phyloP scores from a whole-genome alignment of 2,797 vertebrate species.

The Hipposideros larvatus region DNA sequence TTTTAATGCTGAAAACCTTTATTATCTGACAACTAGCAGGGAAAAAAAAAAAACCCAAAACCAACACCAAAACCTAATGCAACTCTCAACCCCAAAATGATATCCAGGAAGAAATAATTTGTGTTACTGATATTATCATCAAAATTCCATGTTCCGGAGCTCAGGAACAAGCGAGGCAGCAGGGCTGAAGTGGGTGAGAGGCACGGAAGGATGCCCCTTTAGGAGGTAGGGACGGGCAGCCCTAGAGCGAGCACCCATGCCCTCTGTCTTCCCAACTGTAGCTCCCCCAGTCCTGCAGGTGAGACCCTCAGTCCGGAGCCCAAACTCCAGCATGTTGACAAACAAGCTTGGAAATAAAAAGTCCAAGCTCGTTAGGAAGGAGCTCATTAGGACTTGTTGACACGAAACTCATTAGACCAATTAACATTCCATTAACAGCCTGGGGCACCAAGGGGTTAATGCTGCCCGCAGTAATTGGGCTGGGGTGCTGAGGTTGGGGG shows the following conservation, averaged over 20 bases:
- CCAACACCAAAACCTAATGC: not conserved
- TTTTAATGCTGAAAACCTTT: conserved; percentile 2
- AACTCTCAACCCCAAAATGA: not conserved
- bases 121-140: not conserved
- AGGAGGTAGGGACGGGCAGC: not conserved
- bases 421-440: conserved; percentile 87
- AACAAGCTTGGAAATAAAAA: conserved; percentile 79
- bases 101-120: conserved; percentile 37
- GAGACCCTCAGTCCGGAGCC: not conserved
- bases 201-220: not conserved
- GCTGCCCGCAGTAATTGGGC: conserved; percentile 82
- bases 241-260: too few relatives aligned
- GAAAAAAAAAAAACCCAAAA: too few relatives aligned
- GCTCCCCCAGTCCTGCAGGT: not conserved
- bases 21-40: not conserved
- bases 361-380: conserved; percentile 82
- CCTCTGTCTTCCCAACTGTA: not conserved
- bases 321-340: conserved; percentile 72
- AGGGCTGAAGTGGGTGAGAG: not conserved
- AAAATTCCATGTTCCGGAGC: not conserved
- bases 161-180: not conserved
- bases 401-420: conserved; percentile 88
- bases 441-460: conserved; percentile 86
- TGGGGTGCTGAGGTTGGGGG: conserved; percentile 68
- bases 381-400: conserved; percentile 88